Percentiles rank a stretch among this genome's conserved stretches.
Conservation (phyloP, 2,888 invertebrate genomes). For the Agapostemon virescens region DNA sequence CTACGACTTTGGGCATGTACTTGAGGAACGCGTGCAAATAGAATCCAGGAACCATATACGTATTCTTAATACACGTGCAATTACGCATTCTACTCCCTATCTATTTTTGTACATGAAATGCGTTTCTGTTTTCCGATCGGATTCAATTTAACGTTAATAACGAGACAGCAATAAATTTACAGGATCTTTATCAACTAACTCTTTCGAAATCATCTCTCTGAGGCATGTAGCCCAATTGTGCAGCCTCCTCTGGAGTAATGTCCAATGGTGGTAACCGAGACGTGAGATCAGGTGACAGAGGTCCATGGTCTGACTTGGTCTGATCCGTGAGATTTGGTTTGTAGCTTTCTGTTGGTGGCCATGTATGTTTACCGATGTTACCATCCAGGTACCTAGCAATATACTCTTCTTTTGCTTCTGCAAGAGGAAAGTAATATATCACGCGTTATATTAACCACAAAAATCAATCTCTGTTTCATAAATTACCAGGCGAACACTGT, state of each 20-base stretch:
- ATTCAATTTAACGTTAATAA: no score
- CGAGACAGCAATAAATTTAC: no score
- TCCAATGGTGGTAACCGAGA: conserved; percentile 90
- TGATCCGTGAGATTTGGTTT: conserved; percentile 88
- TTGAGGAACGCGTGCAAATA: no score
- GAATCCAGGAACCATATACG: no score
- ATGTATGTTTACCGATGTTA: conserved; percentile 93
- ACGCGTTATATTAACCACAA: background rate
- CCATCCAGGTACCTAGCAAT: conserved; percentile 93
- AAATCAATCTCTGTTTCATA: background rate
- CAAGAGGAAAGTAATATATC: conserved; percentile 54
- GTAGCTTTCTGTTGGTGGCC: conserved; percentile 87
- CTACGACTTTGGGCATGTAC: no score
- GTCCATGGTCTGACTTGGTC: conserved; percentile 88
- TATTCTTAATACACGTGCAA: no score
- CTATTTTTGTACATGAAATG: no score
- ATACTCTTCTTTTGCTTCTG: conserved; percentile 95
- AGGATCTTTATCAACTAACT: conserved; percentile 82
- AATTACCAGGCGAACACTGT: conserved; percentile 48
- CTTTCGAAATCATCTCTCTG: conserved; percentile 97
- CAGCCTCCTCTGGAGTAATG: conserved; percentile 91
- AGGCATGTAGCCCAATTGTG: conserved; percentile 95
- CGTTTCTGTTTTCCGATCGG: no score
- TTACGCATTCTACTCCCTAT: no score
- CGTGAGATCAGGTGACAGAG: conserved; percentile 88